phyloP scores from a whole-genome alignment of 2,797 vertebrate species.

The Neomorphus geoffroyi region DNA sequence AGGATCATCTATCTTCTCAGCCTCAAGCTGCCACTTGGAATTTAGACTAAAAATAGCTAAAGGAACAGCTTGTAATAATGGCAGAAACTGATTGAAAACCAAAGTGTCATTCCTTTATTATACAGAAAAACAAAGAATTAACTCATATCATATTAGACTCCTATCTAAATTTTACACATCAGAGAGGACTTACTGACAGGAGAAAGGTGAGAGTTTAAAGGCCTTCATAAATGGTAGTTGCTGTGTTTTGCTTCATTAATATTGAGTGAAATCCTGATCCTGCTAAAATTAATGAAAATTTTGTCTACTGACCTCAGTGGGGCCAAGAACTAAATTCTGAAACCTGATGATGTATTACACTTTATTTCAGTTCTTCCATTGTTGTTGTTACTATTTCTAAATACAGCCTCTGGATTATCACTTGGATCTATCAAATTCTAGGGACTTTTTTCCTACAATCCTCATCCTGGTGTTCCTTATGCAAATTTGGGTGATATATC shows the following conservation, averaged over 20 bases:
- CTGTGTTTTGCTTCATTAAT: background rate
- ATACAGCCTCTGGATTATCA: background rate
- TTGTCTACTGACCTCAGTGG: background rate
- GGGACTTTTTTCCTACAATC: background rate
- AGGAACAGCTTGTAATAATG: background rate
- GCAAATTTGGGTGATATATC: background rate
- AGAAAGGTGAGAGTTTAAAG: background rate
- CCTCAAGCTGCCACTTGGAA: background rate
- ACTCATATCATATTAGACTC: background rate
- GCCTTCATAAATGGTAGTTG: background rate
- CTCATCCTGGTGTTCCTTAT: background rate
- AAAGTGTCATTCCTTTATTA: background rate
- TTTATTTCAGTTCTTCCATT: background rate
- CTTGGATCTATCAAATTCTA: background rate
- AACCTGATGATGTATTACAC: background rate
- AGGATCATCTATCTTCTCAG: background rate
- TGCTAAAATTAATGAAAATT: background rate
- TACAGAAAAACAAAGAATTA: background rate
- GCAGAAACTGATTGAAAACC: background rate
- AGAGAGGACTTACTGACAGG: background rate
- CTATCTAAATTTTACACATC: background rate
- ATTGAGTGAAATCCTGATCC: background rate
- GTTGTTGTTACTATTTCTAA: background rate
- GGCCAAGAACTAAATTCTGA: background rate
- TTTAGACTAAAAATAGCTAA: background rate